Percentiles rank a stretch among this genome's conserved stretches.
These are phyloP conservation scores for Sinocyclocheilus anophthalmus DNA, from an alignment of 2,113 vertebrate species.

Conservation along the genomic window DNA sequence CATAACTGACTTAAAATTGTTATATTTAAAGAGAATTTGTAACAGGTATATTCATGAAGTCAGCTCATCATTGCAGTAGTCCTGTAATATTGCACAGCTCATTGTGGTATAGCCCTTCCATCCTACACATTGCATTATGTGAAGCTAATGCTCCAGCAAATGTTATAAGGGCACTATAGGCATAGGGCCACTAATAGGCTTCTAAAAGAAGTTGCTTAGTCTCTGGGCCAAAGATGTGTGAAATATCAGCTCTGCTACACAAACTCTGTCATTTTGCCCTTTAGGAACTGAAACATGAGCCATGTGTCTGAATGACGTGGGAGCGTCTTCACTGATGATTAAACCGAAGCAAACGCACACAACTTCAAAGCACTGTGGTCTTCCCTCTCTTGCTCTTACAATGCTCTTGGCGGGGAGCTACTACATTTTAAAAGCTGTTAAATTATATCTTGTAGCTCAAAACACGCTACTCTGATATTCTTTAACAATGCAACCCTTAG, in stretches of 20 bases:
- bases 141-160: background rate
- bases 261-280: constrained; percentile 44
- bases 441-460: constrained; percentile 50
- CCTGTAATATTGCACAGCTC: too few relatives aligned
- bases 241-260: constrained; percentile 52
- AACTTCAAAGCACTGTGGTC: constrained; percentile 47
- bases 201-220: background rate
- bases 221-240: background rate
- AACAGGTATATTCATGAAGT: too few relatives aligned
- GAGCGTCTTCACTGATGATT: constrained; percentile 37
- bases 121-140: background rate
- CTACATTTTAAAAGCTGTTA: constrained; percentile 58
- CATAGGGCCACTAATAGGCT: background rate
- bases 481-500: constrained; percentile 25
- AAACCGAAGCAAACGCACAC: constrained; percentile 39
- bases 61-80: too few relatives aligned
- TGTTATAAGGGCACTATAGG: background rate
- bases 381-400: constrained; percentile 32
- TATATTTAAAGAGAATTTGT: too few relatives aligned
- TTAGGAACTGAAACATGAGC: constrained; percentile 41
- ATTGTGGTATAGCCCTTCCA: background rate
- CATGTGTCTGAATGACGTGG: constrained; percentile 26
- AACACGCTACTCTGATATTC: constrained; percentile 46
- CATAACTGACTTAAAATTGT: too few relatives aligned
- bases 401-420: background rate